Evolutionary conservation across 2,113 vertebrate species (phyloP).

Genomic region (Protomyctophum bolini): DNA sequence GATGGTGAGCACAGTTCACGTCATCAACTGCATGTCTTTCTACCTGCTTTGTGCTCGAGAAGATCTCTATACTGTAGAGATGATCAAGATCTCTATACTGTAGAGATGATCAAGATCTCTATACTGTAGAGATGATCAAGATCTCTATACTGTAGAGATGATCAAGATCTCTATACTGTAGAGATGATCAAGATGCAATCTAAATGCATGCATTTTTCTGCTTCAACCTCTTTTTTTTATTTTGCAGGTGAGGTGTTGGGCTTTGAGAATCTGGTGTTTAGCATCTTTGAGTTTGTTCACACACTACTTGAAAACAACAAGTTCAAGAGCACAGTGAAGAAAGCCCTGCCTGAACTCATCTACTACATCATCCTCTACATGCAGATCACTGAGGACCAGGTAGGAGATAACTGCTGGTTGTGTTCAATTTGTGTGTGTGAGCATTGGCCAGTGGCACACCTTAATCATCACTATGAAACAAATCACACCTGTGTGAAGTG

Average conservation of each 20-base stretch:
- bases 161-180: not conserved
- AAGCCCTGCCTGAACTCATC: slow-evolving; percentile 94
- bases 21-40: not conserved
- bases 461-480: too few relatives aligned
- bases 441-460: too few relatives aligned
- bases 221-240: not conserved
- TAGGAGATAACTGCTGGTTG: slow-evolving; percentile 27
- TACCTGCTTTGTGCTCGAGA: not conserved
- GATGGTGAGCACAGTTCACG: slow-evolving; percentile 82
- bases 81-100: not conserved
- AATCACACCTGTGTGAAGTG: too few relatives aligned
- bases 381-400: slow-evolving; percentile 98
- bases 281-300: slow-evolving; percentile 99
- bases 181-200: too few relatives aligned
- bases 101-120: too few relatives aligned
- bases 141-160: not conserved
- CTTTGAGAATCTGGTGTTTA: slow-evolving; percentile 98
- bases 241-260: slow-evolving; percentile 94
- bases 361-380: slow-evolving; percentile 98
- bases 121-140: not conserved
- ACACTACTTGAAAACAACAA: slow-evolving; percentile 95
- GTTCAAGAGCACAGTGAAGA: slow-evolving; percentile 97
- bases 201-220: too few relatives aligned
- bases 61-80: not conserved
- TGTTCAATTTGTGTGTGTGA: too few relatives aligned